Evolutionary conservation across 2,113 vertebrate genomes (phyloP), one percentile per base, ranked within the genome.

Genomic region (Dasyornis broadbenti): DNA sequence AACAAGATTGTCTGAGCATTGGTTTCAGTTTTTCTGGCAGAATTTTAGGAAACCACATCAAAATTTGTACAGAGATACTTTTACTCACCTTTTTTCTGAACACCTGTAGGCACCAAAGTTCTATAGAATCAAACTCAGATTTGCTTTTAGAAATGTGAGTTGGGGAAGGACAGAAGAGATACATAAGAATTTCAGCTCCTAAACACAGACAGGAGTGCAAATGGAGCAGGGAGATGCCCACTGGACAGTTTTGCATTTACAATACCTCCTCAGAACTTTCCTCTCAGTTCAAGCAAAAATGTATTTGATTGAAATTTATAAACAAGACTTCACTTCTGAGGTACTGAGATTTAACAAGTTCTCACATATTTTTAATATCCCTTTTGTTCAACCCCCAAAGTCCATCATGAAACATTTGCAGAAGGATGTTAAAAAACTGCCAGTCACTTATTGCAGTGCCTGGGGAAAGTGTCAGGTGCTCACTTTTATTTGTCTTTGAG

Each of bases 1-100:
- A 92, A 95, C 82, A 35, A 94, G 97, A 98, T 98, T 98, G 98
- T 98, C 98, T 97, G 91, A 97, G 98, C 98, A 97, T 56, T 76
- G 77, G 7, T 68, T 86, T 95, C 78, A 92, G 33, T 86, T 96
- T 94, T 95, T 61, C 93, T 82, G 64, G 79, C 49, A 96, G 64
- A 71, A 66, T 89, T 87, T 92, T 82, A 81, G 39, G 78, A 84
- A 95, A 75, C 65, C 91, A 82, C 31, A 61, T 94, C 83, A 47
- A 82, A 90, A 95, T 24, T 44, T 18, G 30, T 72, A 90, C 47
- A 89, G 22, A 83, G 65, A 60, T 75, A 53, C 72, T 75, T 83
- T 49, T 92, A 95, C 94, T 92, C 76, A 93, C 91, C 76, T 95
- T 90, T 83, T 65, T 59, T 49, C 76, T 73, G 47, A 96, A 90